Percentiles rank a stretch among this genome's conserved stretches.
Evolutionary conservation across 2,888 invertebrate species (phyloP).

Genomic region (Synanthedon vespiformis): DNA sequence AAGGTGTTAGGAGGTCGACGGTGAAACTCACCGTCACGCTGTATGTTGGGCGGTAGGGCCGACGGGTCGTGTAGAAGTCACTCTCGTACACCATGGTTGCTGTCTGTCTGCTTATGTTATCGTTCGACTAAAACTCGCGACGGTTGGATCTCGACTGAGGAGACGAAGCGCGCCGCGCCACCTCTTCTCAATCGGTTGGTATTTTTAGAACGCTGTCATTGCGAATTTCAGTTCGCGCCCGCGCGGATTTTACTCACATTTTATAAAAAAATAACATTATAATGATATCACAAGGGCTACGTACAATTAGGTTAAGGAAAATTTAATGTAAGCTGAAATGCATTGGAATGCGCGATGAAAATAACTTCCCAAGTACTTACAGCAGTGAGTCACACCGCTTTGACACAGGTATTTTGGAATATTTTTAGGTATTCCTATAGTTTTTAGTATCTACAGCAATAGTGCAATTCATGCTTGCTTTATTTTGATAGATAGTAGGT

Average conservation of each 20-base stretch:
- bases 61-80: constrained; percentile 91
- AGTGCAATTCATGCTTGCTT: no score
- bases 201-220: constrained; percentile 69
- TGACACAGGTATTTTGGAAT: not conserved
- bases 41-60: constrained; percentile 83
- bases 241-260: constrained; percentile 35
- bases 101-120: constrained; percentile 34
- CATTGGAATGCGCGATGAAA: constrained; percentile 4
- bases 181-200: constrained; percentile 36
- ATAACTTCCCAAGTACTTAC: not conserved
- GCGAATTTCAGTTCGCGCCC: constrained; percentile 63
- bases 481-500: no score
- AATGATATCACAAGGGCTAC: constrained; percentile 30
- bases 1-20: constrained; percentile 32
- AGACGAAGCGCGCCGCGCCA: constrained; percentile 24
- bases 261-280: constrained; percentile 31
- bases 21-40: constrained; percentile 82
- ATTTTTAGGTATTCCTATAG: not conserved
- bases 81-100: constrained; percentile 90
- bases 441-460: no score
- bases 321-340: constrained; percentile 23
- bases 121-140: constrained; percentile 64
- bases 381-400: no score
- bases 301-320: constrained; percentile 53
- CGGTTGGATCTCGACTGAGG: constrained; percentile 62